Evolutionary conservation across 2,888 invertebrate genomes (phyloP).

Genomic region (Myopa tessellatipennis): DNA sequence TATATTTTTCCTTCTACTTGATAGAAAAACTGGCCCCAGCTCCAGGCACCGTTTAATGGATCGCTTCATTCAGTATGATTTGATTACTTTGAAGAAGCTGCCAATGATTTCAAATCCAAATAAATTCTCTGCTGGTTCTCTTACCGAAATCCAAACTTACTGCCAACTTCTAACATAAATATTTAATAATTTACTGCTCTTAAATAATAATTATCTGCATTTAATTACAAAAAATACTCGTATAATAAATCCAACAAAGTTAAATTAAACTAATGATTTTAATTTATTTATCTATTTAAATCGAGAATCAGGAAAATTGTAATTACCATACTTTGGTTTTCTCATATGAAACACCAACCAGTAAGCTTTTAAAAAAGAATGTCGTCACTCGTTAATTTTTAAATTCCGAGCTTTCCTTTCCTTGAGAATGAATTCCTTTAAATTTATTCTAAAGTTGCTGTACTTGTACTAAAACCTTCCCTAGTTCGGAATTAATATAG

Average conservation of each 20-base stretch:
- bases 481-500: too few relatives aligned
- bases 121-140: neutral
- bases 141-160: neutral
- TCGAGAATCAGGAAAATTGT: too few relatives aligned
- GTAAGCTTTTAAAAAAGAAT: too few relatives aligned
- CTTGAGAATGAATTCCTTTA: too few relatives aligned
- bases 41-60: constrained; percentile 61
- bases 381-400: too few relatives aligned
- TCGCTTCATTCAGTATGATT: neutral
- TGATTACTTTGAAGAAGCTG: constrained; percentile 26
- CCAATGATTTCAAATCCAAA: constrained; percentile 5
- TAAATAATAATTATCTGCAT: neutral
- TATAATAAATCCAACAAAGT: neutral
- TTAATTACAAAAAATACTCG: neutral
- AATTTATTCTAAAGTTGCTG: too few relatives aligned
- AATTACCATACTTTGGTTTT: too few relatives aligned
- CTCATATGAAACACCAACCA: too few relatives aligned
- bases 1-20: too few relatives aligned
- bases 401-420: too few relatives aligned
- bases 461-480: too few relatives aligned
- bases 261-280: neutral
- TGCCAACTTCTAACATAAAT: constrained; percentile 14
- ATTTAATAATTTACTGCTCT: too few relatives aligned
- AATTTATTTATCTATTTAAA: neutral
- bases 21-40: constrained; percentile 59